A percentile compares a stretch with the other conserved stretches of the same genome.
Evolutionary conservation across 1,140 invertebrate species (phyloP).

Genomic region (Myzus persicae): DNA sequence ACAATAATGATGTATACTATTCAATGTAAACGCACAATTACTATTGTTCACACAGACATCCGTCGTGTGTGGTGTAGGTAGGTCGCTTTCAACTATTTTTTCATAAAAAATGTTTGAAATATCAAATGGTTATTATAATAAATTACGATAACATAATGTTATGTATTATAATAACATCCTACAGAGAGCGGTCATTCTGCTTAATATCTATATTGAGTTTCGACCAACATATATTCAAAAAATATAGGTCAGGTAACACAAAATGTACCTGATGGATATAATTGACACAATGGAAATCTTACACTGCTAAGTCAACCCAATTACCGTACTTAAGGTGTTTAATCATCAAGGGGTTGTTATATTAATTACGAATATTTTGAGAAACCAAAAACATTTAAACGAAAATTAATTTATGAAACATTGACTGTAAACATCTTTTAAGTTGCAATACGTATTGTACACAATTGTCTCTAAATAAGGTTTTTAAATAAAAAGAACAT

Average conservation of each 20-base stretch:
- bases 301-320: background rate
- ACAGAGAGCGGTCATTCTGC: no score
- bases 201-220: no score
- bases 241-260: no score
- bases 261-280: no score
- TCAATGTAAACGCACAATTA: background rate
- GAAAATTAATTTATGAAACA: background rate
- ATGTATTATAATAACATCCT: no score
- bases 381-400: background rate
- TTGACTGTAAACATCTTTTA: background rate
- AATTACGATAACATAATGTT: no score
- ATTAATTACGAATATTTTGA: background rate
- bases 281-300: background rate
- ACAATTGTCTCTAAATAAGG: no score
- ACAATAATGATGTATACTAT: background rate
- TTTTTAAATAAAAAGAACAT: no score
- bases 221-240: no score
- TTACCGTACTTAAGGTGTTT: background rate
- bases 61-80: background rate
- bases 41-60: no score
- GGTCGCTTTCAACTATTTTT: background rate
- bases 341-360: background rate
- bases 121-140: no score
- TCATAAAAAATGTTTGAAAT: no score
- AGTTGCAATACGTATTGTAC: background rate